These are phyloP conservation scores for Eublepharis macularius DNA, from an alignment of 2,113 vertebrate species.

Conservation along the genomic window DNA sequence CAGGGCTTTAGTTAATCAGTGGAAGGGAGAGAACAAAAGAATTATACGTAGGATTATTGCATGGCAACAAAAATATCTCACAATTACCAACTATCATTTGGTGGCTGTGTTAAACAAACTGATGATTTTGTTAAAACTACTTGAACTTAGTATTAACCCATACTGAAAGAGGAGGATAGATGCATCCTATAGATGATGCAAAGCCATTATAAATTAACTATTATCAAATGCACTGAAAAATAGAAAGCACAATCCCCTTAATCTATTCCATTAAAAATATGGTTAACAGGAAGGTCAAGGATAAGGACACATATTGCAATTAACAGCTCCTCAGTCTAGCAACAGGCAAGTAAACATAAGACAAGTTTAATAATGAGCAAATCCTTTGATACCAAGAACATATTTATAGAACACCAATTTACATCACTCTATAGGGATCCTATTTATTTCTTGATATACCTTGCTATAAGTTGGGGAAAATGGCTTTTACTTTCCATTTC, in stretches of 20 bases:
- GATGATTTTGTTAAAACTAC: constrained; percentile 1
- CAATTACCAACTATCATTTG: neutral
- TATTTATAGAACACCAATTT: constrained; percentile 52
- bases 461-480: constrained; percentile 44
- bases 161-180: neutral
- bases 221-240: constrained; percentile 58
- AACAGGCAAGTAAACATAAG: constrained; percentile 57
- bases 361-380: constrained; percentile 62
- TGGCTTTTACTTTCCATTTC: constrained; percentile 20
- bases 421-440: constrained; percentile 45
- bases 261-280: constrained; percentile 55
- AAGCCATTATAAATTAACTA: constrained; percentile 29
- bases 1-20: neutral
- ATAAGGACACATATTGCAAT: constrained; percentile 62
- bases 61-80: neutral
- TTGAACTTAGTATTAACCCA: constrained; percentile 4
- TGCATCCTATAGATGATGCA: constrained; percentile 13
- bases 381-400: constrained; percentile 56
- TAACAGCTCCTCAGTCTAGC: constrained; percentile 49
- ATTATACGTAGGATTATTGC: neutral
- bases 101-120: neutral
- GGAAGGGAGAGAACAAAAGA: neutral
- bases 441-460: constrained; percentile 41
- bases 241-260: constrained; percentile 58
- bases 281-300: constrained; percentile 67